Evolutionary conservation across 2,888 invertebrate genomes (phyloP), one percentile per base, ranked within the genome.

Genomic region (Spicauda simplicius): DNA sequence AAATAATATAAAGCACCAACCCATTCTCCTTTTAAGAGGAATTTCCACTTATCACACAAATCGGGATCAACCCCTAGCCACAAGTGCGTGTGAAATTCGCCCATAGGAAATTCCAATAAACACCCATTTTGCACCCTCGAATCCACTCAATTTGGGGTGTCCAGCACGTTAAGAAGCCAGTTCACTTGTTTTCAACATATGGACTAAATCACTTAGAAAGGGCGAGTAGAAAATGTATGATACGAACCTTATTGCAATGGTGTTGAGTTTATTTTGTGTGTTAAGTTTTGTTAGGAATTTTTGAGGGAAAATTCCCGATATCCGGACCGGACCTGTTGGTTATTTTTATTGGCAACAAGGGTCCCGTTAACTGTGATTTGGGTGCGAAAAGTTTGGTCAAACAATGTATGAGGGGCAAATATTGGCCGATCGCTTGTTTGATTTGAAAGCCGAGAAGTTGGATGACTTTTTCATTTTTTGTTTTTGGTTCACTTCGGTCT

Each of bases 291-390:
- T 81, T 76, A 70, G 74, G 73, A 81, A 82, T 86, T 86, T 86
- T 87, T 82, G 80, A 84, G 88, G 87, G 85, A 88, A 91, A 89
- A 86, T 85, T 84, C 80, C 79, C 83, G 83, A 89, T 90, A 87
- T 91, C 89, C 91, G 83, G 78, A 81, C 87, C 87, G 91, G 91
- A 89, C 88, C 77, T 80, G 76, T 80, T 79, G 83, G 87, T 86
- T 85, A 87, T 90, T 91, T 91, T 92, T 92, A 92, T 92, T 91
- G 87, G 82, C 82, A 83, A 90, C 85, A 86, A 83, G 90, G 90
- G 89, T 83, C 77, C 77, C 77, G 79, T 87, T 87, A 85, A 79
- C 80, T 69, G 84, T 78, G 84, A 85, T 86, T 87, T 78, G 81
- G 82, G 82, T 79, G 82, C 78, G 81, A 80, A 78, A 80, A 84